Evolutionary conservation across 2,888 invertebrate species (phyloP), one percentile per base, ranked within the genome.

Genomic region (Drosophila histrio): DNA sequence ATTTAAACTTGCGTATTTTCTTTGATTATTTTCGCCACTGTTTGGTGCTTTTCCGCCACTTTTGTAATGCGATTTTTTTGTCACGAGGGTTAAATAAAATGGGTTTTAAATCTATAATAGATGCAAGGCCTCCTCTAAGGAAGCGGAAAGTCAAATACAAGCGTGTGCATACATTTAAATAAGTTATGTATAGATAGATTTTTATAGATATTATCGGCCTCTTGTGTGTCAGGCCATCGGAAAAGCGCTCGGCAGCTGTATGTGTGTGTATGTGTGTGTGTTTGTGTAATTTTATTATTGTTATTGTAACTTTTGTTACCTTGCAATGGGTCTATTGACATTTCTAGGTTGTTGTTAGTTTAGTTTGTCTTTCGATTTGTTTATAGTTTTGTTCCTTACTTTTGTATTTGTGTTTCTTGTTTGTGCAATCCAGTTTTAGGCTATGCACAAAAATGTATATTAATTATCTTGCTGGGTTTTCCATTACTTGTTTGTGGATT

Each of bases 1-100:
- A 85, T 87, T 87, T 87, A 71, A 85, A 82, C 50, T 67, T 67
- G 58, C 69, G 36, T 62, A 49, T 81, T 72, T 68, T 66, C 54
- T 75, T 82, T 60, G 69, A 75, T 63, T 84, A 52, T 62, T 63
- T 74, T 52, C 47, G 50, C 52, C 62, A 54, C 58, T 32, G 24
- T 52, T 65, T 58, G 36, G 30, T 22, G 15, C 34, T 41, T 24
- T 53, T 72, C 9, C 26, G 47, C 11, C 46, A 47, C 50, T 66
- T 53, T 77, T 62, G 74, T 63, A 75, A 46, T 36, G 53, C 43
- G 57, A 63, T 65, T 69, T 61, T 61, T 41, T 80, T 77, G 78
- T 60, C 60, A 63, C 52, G 32, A 53, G 61, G 67, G 63, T 68
- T 70, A 41, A 70, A 62, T 71, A 57, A 71, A 75, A 79, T 70